These are phyloP conservation scores for Galaxias olidus DNA, from an alignment of 2,797 vertebrate genomes.

Conservation along the genomic window DNA sequence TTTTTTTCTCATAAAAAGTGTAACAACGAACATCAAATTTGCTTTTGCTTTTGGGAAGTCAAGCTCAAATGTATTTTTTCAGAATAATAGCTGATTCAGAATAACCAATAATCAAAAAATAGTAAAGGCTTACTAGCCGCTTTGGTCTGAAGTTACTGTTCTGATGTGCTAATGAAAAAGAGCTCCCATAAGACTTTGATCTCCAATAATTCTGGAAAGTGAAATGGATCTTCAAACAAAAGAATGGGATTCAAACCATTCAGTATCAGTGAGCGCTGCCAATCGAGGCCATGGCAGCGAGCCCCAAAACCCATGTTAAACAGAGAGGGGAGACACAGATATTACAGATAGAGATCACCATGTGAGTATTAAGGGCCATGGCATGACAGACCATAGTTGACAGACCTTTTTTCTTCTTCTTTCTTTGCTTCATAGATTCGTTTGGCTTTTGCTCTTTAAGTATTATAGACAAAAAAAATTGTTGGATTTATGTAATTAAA, in stretches of 20 bases:
- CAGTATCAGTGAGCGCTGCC: constrained; percentile 13
- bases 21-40: constrained; percentile 6
- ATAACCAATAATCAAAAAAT: constrained; percentile 63
- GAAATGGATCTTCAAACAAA: constrained; percentile 32
- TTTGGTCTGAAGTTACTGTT: constrained; percentile 50
- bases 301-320: background rate
- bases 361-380: constrained; percentile 2
- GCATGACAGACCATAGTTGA: too few species aligned
- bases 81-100: too few species aligned
- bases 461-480: too few species aligned
- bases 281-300: constrained; percentile 16
- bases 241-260: constrained; percentile 37
- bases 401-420: too few species aligned
- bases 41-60: constrained; percentile 32
- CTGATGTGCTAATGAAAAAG: constrained; percentile 65
- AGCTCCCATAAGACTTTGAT: constrained; percentile 55
- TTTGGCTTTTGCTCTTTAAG: too few species aligned
- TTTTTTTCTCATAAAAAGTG: too few species aligned
- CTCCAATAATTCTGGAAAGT: constrained; percentile 55
- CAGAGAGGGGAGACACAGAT: background rate
- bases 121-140: constrained; percentile 28
- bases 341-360: constrained; percentile 9
- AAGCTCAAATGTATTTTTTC: constrained; percentile 55
- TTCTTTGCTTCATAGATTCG: too few species aligned
- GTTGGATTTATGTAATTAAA: too few species aligned